Evolutionary conservation across 2,888 invertebrate genomes (phyloP).

Genomic region (Apoda limacodes): DNA sequence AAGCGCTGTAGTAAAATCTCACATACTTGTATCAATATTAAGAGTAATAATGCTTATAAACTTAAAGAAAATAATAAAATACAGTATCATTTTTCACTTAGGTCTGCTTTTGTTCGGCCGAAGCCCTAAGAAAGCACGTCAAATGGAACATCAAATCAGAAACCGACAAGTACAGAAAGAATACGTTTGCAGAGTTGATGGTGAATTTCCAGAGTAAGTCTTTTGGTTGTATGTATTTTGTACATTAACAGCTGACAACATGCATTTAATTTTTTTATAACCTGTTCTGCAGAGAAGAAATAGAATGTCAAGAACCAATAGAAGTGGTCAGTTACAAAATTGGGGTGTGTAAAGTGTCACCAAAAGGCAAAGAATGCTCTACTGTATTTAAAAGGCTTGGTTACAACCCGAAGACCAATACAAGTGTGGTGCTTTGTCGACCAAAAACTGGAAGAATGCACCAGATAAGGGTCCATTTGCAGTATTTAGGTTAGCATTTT

Average conservation of each 20-base stretch:
- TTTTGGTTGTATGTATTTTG: conserved; percentile 4
- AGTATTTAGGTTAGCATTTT: conserved; percentile 84
- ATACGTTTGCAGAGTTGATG: conserved; percentile 95
- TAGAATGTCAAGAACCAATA: conserved; percentile 91
- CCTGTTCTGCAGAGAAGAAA: conserved; percentile 71
- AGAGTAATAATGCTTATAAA: too few species aligned
- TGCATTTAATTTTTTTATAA: conserved; percentile 1
- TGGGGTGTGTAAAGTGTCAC: conserved; percentile 94
- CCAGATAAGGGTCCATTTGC: conserved; percentile 98
- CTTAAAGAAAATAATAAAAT: neutral
- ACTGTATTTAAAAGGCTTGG: conserved; percentile 93
- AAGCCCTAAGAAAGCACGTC: conserved; percentile 91
- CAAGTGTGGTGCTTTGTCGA: conserved; percentile 93
- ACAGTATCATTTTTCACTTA: conserved; percentile 20
- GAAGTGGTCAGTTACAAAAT: conserved; percentile 96
- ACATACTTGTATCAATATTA: too few species aligned
- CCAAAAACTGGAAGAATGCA: conserved; percentile 98
- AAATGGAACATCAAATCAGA: conserved; percentile 95
- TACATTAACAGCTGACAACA: neutral
- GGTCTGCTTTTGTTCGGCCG: conserved; percentile 92
- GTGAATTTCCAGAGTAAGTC: conserved; percentile 91
- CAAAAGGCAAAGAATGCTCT: conserved; percentile 92
- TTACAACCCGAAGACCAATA: conserved; percentile 88
- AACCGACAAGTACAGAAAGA: conserved; percentile 94
- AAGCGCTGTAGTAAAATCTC: too few species aligned